Evolutionary conservation across 2,888 invertebrate species (phyloP), one percentile per base, ranked within the genome.

Genomic region (Leptinotarsa rubiginosa): DNA sequence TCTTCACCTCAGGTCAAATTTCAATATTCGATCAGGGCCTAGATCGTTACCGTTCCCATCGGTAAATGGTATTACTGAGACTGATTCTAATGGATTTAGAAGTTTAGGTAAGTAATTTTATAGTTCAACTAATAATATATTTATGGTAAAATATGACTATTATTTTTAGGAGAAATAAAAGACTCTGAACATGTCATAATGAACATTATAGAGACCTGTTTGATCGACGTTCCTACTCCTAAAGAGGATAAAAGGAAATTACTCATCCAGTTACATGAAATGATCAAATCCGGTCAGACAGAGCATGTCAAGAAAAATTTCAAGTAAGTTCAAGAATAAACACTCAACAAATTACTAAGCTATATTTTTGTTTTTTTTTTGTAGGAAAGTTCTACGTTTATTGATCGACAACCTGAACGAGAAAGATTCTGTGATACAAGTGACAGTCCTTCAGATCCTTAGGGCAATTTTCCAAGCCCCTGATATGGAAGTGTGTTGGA

Each of bases 401-500:
- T 90, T 97, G 72, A 88, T 97, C 54, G 95, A 94, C 69, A 93
- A 94, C 81, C 87, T 97, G 52, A 86, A 87, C n/a, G 87, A 86
- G 72, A 91, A 91, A 59, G 88, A 90, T 82, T 25, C 79, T 10
- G 91, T 92, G 82, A 92, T 94, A 5, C 92, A 96, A 65, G 92
- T 93, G 0, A 91, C 94, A 75, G 95, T 96, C 0, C 91, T 97
- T 69, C 92, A 93, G 83, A 95, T 95, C 22, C 89, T 98, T 62
- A 92, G 95, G 76, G 97, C 97, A 89, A 93, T 98, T 85, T 92
- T 97, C 82, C 92, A 95, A 78, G 92, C 94, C 71, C 91, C 92
- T 52, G 92, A 93, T 85, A 91, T 96, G 82, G 89, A 95, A 62
- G 90, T 93, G 75, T 92, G 93, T 81, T 97, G 98, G 92, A 91